phyloP scores from a whole-genome alignment of 2,797 vertebrate species.

The Nannoperca obscura region DNA sequence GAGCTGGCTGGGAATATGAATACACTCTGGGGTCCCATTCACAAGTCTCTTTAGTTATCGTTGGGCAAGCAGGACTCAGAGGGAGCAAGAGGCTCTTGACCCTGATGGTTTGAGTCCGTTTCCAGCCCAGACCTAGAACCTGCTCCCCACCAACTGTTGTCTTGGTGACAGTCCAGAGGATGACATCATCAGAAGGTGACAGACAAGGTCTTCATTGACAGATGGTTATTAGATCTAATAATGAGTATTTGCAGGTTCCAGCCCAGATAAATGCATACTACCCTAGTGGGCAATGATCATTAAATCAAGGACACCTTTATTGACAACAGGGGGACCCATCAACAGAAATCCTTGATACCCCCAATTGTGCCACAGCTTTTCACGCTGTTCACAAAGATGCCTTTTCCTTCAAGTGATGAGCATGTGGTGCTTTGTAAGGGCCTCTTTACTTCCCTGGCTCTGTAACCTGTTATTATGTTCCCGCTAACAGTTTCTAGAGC shows the following conservation, averaged over 20 bases:
- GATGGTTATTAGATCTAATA: conserved; percentile 81
- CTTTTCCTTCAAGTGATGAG: conserved; percentile 22
- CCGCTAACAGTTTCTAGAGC: conserved; percentile 17
- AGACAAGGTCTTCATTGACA: conserved; percentile 77
- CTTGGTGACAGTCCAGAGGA: conserved; percentile 56
- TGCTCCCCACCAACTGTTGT: conserved; percentile 56
- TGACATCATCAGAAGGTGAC: conserved; percentile 72
- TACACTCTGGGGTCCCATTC: conserved; percentile 69
- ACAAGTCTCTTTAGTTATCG: conserved; percentile 74
- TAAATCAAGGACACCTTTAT: conserved; percentile 70
- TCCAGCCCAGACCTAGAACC: conserved; percentile 42
- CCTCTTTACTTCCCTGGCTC: not conserved
- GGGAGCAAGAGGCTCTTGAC: conserved; percentile 76
- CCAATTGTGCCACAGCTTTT: conserved; percentile 11
- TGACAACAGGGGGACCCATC: conserved; percentile 55
- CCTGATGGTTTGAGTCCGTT: conserved; percentile 56
- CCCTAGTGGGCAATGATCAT: conserved; percentile 58
- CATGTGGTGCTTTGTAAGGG: conserved; percentile 9
- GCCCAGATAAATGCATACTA: conserved; percentile 59
- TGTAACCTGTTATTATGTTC: conserved; percentile 13
- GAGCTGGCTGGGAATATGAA: conserved; percentile 72
- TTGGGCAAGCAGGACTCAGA: conserved; percentile 48
- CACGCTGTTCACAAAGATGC: conserved; percentile 24
- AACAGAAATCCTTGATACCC: conserved; percentile 29
- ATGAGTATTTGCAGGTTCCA: conserved; percentile 76